Conservation (phyloP, 2,113 vertebrate species). For the Bubo blakistoni region DNA sequence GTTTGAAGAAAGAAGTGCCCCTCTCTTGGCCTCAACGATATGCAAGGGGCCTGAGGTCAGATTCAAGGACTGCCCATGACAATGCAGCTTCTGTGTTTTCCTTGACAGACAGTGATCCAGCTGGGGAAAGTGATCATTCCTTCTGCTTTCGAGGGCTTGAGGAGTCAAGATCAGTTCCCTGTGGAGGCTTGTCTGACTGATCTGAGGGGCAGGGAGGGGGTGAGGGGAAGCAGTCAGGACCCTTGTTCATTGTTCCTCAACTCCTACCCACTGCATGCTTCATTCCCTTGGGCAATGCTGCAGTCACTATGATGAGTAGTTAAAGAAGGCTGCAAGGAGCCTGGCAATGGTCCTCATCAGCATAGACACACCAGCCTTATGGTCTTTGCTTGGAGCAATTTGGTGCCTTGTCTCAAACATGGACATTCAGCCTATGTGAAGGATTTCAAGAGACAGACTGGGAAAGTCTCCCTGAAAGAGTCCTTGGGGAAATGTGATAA, state of each 20-base stretch:
- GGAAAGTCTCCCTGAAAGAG: background rate
- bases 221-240: background rate
- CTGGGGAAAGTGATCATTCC: background rate
- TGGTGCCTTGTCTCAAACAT: background rate
- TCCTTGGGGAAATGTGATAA: background rate
- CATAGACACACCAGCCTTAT: background rate
- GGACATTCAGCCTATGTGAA: background rate
- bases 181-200: background rate
- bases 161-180: background rate
- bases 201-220: background rate
- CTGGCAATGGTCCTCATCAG: background rate
- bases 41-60: background rate
- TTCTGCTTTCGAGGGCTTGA: background rate
- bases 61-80: background rate
- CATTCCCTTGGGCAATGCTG: background rate
- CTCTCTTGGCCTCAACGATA: background rate
- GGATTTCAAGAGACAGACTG: background rate
- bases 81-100: background rate
- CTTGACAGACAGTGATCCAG: background rate
- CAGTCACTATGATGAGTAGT: background rate
- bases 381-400: background rate
- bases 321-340: background rate
- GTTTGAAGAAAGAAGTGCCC: background rate
- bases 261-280: fast-evolving
- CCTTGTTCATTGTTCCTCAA: background rate